A percentile compares a stretch with the other conserved stretches of the same genome.
These are phyloP conservation scores for Passer montanus DNA, from an alignment of 2,113 vertebrate genomes.

Conservation along the genomic window DNA sequence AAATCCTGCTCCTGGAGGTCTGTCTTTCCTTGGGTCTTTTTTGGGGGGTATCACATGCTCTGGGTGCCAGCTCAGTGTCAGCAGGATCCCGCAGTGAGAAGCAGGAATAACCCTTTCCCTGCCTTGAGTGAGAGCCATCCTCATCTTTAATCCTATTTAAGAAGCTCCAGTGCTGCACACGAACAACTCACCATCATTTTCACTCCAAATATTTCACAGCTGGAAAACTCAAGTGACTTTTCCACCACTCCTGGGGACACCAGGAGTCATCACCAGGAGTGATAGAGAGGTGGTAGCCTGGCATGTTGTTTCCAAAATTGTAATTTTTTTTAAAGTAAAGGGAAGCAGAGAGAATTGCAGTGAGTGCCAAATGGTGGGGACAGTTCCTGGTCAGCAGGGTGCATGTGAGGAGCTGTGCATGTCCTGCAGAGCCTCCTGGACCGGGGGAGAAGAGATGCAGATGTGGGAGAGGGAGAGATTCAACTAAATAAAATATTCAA, in stretches of 20 bases:
- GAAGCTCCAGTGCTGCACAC: not conserved
- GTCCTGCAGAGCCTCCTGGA: not conserved
- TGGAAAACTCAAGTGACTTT: not conserved
- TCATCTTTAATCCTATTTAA: not conserved
- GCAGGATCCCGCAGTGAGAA: not conserved
- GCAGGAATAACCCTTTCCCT: not conserved
- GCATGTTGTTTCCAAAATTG: accelerated
- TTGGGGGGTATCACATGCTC: not conserved
- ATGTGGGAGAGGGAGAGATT: not conserved
- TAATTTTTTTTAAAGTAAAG: not conserved
- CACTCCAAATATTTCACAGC: not conserved
- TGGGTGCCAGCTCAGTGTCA: not conserved
- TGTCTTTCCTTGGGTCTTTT: not conserved
- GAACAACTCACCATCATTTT: not conserved
- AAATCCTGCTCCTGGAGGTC: not conserved
- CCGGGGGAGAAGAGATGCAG: not conserved
- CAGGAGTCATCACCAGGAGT: accelerated
- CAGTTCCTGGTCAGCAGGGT: not conserved
- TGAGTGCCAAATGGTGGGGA: not conserved
- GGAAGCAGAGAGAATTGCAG: not conserved
- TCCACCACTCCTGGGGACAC: not conserved
- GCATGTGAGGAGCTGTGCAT: not conserved
- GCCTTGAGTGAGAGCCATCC: not conserved
- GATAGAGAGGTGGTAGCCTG: not conserved
- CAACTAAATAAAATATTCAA: not conserved